Evolutionary conservation across 2,113 vertebrate genomes (phyloP).

Genomic region (Telmatochromis sp.): DNA sequence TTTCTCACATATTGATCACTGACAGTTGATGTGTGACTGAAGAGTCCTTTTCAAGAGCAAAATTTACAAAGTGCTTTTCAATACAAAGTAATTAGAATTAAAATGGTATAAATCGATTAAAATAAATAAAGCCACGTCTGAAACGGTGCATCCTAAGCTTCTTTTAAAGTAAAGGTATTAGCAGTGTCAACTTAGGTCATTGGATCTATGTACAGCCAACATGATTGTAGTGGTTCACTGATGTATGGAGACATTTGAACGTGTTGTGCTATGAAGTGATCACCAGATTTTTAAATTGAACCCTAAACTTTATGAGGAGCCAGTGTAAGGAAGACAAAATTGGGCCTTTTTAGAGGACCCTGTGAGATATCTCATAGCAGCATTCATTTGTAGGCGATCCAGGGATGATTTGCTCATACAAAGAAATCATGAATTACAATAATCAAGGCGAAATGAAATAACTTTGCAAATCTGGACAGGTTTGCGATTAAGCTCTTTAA

Average conservation of each 20-base stretch:
- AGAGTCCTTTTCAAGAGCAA: neutral
- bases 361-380: neutral
- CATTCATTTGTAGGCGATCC: neutral
- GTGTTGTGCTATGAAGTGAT: neutral
- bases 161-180: neutral
- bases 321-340: neutral
- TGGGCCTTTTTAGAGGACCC: neutral
- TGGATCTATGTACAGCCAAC: neutral
- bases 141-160: neutral
- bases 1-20: neutral
- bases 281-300: neutral
- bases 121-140: neutral
- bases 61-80: neutral
- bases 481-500: neutral
- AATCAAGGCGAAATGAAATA: neutral
- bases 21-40: neutral
- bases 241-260: neutral
- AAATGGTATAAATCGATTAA: neutral
- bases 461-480: neutral
- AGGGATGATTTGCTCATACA: neutral
- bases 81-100: neutral
- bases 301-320: neutral
- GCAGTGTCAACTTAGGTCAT: neutral
- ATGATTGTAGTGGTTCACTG: neutral
- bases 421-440: neutral